These are phyloP conservation scores for Trichogramma pretiosum DNA, from an alignment of 1,140 invertebrate species.

Conservation along the genomic window DNA sequence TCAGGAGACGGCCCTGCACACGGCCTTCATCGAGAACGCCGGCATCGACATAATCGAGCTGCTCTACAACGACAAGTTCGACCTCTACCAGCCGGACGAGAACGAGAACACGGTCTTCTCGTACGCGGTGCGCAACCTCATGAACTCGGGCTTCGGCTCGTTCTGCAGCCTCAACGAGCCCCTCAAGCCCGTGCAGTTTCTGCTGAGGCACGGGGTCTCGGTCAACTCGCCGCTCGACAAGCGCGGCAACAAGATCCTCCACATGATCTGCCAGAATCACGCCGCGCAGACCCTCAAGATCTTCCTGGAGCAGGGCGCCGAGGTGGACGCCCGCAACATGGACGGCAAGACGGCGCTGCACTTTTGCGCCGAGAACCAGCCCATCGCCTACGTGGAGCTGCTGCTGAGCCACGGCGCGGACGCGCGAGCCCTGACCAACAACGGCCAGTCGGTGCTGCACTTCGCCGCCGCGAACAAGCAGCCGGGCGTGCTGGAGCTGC, in stretches of 20 bases:
- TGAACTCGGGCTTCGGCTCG: slow-evolving; percentile 1
- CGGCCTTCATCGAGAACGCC: not conserved
- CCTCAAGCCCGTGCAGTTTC: not conserved
- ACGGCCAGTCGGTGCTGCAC: not conserved
- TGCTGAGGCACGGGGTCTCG: not conserved
- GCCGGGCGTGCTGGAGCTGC: not conserved
- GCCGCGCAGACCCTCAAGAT: not conserved
- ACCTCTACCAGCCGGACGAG: too few species aligned
- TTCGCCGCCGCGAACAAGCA: not conserved
- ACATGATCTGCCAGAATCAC: not conserved
- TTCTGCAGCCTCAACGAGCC: not conserved
- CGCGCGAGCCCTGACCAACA: not conserved
- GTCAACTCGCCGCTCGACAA: not conserved
- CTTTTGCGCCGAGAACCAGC: not conserved
- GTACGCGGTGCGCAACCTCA: not conserved
- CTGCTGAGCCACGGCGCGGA: not conserved
- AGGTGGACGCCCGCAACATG: not conserved
- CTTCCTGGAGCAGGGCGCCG: not conserved
- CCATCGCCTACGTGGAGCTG: not conserved
- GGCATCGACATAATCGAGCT: not conserved
- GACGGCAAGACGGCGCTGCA: slow-evolving; percentile 10
- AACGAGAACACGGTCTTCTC: too few species aligned
- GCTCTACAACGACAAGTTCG: not conserved
- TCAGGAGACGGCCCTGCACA: not conserved
- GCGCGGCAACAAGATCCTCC: not conserved